Evolutionary conservation across 2,888 invertebrate genomes (phyloP).

Genomic region (Norana najaformis): DNA sequence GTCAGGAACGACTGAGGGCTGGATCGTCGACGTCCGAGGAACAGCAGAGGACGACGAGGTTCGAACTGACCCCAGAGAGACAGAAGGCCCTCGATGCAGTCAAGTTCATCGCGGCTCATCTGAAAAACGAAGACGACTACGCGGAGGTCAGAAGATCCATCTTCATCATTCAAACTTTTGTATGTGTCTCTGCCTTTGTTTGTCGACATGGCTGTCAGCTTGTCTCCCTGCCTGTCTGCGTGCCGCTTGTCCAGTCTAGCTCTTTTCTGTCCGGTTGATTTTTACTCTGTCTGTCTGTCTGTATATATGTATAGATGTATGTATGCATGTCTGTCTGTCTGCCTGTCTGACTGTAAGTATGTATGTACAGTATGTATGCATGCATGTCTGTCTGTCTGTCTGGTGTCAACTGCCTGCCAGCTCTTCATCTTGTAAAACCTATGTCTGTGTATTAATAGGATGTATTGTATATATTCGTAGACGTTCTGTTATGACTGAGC

Average conservation of each 20-base stretch:
- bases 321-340: no score
- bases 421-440: no score
- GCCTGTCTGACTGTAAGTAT: no score
- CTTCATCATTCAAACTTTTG: not conserved
- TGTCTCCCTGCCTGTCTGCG: not conserved
- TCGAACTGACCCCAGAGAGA: constrained; percentile 75
- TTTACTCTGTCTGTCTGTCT: not conserved
- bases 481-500: no score
- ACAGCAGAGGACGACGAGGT: constrained; percentile 71
- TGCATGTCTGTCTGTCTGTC: no score
- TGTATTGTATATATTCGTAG: no score
- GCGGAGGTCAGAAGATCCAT: constrained; percentile 77
- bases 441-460: no score
- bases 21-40: constrained; percentile 27
- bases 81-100: constrained; percentile 86
- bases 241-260: not conserved
- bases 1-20: not conserved
- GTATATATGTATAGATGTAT: no score
- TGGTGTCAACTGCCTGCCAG: no score
- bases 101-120: constrained; percentile 95
- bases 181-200: not conserved
- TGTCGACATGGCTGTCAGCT: not conserved
- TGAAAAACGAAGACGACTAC: constrained; percentile 95
- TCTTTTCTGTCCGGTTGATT: not conserved
- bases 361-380: no score